Base-by-base conservation (phyloP, 2,888 invertebrate species). In the Thysanoteuthis rhombus region DNA sequence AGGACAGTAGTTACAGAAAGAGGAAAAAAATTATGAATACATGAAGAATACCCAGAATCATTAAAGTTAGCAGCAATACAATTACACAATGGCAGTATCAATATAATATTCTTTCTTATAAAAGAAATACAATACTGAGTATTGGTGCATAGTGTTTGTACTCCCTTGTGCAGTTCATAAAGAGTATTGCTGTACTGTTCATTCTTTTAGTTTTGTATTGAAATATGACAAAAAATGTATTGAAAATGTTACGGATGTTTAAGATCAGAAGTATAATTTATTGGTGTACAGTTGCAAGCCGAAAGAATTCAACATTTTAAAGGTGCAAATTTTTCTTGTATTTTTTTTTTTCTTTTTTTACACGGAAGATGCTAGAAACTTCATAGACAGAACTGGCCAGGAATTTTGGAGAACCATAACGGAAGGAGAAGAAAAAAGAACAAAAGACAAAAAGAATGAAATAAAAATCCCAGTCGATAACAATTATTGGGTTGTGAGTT, bases 21-120 rank as follows among this genome's bases (percentile, higher is more conserved):
- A 75, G 25, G 36, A 16, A 75, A n/a, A 75, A 75, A 36, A n/a
- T n/a, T n/a, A 75, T 75, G 75, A 75, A 36, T 75, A 75, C 36
- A 75, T 75, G 75, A 75, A 75, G n/a, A 75, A 75, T 75, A 75
- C 75, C 75, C 75, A 75, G 75, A 75, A 75, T 75, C 75, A 75
- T 75, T 36, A 36, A 75, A n/a, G 12, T n/a, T n/a, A 16, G n/a
- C 75, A 75, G 75, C 75, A 75, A 75, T 75, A 75, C 36, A 75
- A n/a, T 75, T n/a, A 16, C 75, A 75, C n/a, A 75, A 19, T 75
- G 75, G 75, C 75, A 75, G 75, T 75, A 75, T 12, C 75, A 16
- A 75, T 75, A 75, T n/a, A n/a, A n/a, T 36, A 75, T 75, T 75
- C 75, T 75, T 75, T 75, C 58, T 75, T 75, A 12, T 16, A 75